Evolutionary conservation across 2,888 invertebrate species (phyloP).

Genomic region (Pherbina coryleti): DNA sequence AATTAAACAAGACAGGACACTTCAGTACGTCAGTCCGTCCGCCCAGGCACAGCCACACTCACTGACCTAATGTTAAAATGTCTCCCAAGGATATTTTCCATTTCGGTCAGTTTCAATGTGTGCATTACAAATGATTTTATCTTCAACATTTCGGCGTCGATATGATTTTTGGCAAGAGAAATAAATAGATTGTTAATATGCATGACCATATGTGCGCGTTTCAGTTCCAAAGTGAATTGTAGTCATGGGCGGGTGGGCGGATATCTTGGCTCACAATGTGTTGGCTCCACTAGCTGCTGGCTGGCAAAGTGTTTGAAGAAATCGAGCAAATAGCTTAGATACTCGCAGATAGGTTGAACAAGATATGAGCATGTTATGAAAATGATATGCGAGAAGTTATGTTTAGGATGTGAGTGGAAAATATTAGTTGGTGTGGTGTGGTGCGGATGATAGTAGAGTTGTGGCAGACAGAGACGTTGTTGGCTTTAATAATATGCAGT

Average conservation of each 20-base stretch:
- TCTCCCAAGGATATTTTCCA: not conserved
- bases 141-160: slow-evolving; percentile 28
- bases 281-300: no score
- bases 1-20: no score
- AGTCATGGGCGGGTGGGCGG: no score
- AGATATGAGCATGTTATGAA: not conserved
- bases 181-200: slow-evolving; percentile 65
- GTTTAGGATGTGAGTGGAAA: not conserved
- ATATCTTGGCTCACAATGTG: no score
- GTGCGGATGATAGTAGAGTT: no score
- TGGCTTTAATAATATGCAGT: slow-evolving; percentile 10
- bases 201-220: slow-evolving; percentile 55
- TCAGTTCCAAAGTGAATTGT: no score
- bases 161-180: slow-evolving; percentile 32
- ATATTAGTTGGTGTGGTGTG: not conserved
- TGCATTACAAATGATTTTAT: slow-evolving; percentile 30
- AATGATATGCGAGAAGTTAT: not conserved
- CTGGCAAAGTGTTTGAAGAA: no score
- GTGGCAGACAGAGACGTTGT: not conserved
- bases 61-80: no score
- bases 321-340: no score
- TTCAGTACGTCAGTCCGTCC: no score
- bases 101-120: slow-evolving; percentile 8
- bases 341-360: no score
- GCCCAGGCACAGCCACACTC: no score